These are phyloP conservation scores for Drosophila fungiperda DNA, from an alignment of 2,888 invertebrate species.

Conservation along the genomic window DNA sequence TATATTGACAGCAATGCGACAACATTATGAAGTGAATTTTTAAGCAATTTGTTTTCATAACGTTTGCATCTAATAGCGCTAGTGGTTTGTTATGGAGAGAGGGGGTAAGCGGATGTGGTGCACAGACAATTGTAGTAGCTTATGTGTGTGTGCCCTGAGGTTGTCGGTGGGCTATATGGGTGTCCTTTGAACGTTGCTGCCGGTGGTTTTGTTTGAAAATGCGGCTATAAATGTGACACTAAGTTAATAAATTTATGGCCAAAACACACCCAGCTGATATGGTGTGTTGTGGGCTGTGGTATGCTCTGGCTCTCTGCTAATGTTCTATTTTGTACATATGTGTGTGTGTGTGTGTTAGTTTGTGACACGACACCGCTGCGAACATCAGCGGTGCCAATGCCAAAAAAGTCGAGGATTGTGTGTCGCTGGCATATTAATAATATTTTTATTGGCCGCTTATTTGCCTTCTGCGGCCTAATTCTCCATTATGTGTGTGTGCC, in stretches of 20 bases:
- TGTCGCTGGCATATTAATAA: conserved; percentile 71
- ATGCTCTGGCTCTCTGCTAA: conserved; percentile 48
- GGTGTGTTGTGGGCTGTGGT: conserved; percentile 18
- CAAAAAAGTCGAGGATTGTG: conserved; percentile 54
- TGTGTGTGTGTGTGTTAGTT: conserved; percentile 11
- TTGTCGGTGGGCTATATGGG: conserved; percentile 10
- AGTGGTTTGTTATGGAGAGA: background rate
- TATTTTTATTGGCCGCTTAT: conserved; percentile 76
- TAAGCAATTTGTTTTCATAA: conserved; percentile 44
- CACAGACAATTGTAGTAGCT: conserved; percentile 27
- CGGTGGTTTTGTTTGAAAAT: conserved; percentile 48
- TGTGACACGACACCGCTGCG: conserved; percentile 35
- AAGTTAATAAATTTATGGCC: conserved; percentile 79
- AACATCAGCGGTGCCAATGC: conserved; percentile 49
- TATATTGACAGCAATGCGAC: conserved; percentile 35
- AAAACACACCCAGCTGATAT: conserved; percentile 73
- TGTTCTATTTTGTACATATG: conserved; percentile 29
- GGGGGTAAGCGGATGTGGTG: too few species aligned
- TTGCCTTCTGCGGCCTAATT: conserved; percentile 59
- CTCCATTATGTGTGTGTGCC: background rate
- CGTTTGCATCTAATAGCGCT: background rate
- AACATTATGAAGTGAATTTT: conserved; percentile 43
- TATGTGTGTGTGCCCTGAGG: background rate
- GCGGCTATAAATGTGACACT: conserved; percentile 76
- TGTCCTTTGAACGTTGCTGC: conserved; percentile 37